Conservation (phyloP, 1,140 invertebrate genomes). For the Diachasma alloeum region DNA sequence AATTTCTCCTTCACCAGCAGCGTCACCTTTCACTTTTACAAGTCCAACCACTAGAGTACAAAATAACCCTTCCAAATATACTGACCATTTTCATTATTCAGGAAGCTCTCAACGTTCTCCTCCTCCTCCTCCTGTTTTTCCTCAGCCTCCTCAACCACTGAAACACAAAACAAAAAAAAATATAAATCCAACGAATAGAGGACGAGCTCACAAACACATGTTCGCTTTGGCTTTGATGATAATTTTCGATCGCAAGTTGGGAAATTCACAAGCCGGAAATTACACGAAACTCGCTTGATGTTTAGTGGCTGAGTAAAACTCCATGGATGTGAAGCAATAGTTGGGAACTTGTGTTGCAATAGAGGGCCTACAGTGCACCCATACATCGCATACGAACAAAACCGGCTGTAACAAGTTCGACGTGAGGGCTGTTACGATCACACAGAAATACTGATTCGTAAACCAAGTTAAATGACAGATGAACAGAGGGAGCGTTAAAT, state of each 20-base stretch:
- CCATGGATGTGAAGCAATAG: not conserved
- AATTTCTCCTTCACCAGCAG: too few relatives aligned
- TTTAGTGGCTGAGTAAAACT: not conserved
- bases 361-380: not conserved
- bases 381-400: not conserved
- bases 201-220: not conserved
- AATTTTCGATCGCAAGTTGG: not conserved
- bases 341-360: conserved; percentile 4
- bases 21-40: too few relatives aligned
- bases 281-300: conserved; percentile 13
- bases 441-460: not conserved
- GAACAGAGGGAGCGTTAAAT: not conserved
- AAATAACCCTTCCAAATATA: not conserved
- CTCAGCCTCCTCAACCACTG: conserved; percentile 45
- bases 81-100: conserved; percentile 43
- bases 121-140: conserved; percentile 24
- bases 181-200: not conserved
- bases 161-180: conserved; percentile 37
- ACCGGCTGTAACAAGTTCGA: not conserved
- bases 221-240: not conserved
- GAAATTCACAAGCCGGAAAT: conserved; percentile 3
- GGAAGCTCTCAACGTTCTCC: conserved; percentile 40
- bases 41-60: not conserved
- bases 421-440: not conserved
- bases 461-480: not conserved